Evolutionary conservation across 2,888 invertebrate genomes (phyloP).

Genomic region (Caenorhabditis zanzibari): DNA sequence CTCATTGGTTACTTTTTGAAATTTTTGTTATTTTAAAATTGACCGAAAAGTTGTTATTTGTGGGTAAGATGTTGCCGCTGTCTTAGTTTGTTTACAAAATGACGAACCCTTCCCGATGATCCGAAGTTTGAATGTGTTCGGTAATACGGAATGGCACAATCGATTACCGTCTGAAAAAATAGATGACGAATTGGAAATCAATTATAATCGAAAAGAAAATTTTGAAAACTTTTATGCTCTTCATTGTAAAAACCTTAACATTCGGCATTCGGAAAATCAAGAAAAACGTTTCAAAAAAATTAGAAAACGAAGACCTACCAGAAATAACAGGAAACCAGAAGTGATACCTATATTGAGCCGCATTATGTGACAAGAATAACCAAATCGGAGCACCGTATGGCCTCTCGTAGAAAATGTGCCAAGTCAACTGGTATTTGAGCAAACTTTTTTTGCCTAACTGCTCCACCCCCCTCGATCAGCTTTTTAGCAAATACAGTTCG

Average conservation of each 20-base stretch:
- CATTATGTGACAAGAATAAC: conserved; percentile 57
- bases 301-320: conserved; percentile 27
- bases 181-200: not conserved
- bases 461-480: conserved; percentile 38
- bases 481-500: conserved; percentile 63
- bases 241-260: not conserved
- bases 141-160: conserved; percentile 56
- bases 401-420: conserved; percentile 42
- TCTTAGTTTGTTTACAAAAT: conserved; percentile 33
- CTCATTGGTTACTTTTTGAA: conserved; percentile 6
- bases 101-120: conserved; percentile 53
- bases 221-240: not conserved
- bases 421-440: conserved; percentile 67
- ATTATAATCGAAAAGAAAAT: not conserved
- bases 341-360: conserved; percentile 45
- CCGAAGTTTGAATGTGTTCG: conserved; percentile 56
- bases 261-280: not conserved
- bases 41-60: conserved; percentile 30
- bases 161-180: conserved; percentile 37
- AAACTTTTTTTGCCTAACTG: conserved; percentile 54
- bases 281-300: not conserved
- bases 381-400: conserved; percentile 13
- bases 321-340: not conserved
- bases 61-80: conserved; percentile 3
- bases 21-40: conserved; percentile 51